Evolutionary conservation across 1,140 invertebrate species (phyloP).

Genomic region (Drosophila rufa): DNA sequence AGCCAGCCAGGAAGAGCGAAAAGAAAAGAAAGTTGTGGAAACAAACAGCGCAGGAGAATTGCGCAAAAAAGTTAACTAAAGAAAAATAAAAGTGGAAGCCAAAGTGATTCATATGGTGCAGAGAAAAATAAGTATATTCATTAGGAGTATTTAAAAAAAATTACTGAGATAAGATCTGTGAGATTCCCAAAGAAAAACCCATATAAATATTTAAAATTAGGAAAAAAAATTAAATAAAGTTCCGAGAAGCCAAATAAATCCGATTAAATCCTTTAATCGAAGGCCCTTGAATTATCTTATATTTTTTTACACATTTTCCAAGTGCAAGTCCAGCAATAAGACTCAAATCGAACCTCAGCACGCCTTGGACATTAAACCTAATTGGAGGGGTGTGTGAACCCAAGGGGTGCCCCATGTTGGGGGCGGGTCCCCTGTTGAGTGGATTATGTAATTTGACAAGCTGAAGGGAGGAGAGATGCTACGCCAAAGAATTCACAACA

Average conservation of each 20-base stretch:
- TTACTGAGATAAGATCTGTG: neutral
- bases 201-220: neutral
- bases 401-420: neutral
- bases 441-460: slow-evolving; percentile 58
- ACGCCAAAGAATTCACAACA: slow-evolving; percentile 64
- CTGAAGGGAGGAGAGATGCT: slow-evolving; percentile 25
- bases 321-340: slow-evolving; percentile 18
- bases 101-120: slow-evolving; percentile 40
- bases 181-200: neutral
- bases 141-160: neutral
- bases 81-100: slow-evolving; percentile 9
- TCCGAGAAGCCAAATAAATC: too few relatives aligned
- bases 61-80: slow-evolving; percentile 52
- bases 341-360: slow-evolving; percentile 56
- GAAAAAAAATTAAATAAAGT: too few relatives aligned
- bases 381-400: slow-evolving; percentile 10
- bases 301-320: neutral
- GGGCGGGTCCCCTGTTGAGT: slow-evolving; percentile 33
- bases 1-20: slow-evolving; percentile 61
- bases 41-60: slow-evolving; percentile 42
- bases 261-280: neutral
- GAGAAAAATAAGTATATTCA: neutral
- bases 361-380: slow-evolving; percentile 57
- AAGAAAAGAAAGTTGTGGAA: slow-evolving; percentile 70
- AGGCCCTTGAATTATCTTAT: neutral